Conservation (phyloP, 2,888 invertebrate species). For the Panopea generosa region DNA sequence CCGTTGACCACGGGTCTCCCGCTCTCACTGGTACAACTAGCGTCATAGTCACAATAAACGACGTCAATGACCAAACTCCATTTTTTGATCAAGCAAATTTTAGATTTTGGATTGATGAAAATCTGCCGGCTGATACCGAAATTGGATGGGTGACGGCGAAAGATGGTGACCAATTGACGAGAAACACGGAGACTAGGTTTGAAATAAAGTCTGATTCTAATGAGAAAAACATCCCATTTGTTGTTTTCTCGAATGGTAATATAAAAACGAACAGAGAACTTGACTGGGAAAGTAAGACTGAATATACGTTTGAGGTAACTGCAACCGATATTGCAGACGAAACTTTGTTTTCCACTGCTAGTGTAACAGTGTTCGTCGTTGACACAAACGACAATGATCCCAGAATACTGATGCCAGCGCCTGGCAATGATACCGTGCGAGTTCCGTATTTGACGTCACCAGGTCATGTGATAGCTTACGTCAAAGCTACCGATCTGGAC, state of each 20-base stretch:
- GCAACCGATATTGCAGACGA: constrained; percentile 75
- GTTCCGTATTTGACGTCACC: constrained; percentile 65
- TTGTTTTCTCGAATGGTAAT: constrained; percentile 70
- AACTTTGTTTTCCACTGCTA: constrained; percentile 65
- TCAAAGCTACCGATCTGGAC: constrained; percentile 73
- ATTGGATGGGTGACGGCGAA: constrained; percentile 95
- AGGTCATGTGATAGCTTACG: constrained; percentile 61
- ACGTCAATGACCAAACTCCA: constrained; percentile 98
- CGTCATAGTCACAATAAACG: constrained; percentile 93
- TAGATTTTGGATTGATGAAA: constrained; percentile 95
- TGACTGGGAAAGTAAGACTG: constrained; percentile 69
- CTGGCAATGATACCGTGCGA: constrained; percentile 70
- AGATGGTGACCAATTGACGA: constrained; percentile 95
- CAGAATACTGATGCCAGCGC: constrained; percentile 70
- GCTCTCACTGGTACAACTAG: constrained; percentile 90
- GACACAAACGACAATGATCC: constrained; percentile 82
- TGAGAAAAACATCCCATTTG: constrained; percentile 67
- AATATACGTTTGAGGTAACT: constrained; percentile 74
- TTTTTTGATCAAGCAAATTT: constrained; percentile 96
- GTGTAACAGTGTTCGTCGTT: constrained; percentile 73
- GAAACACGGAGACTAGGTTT: constrained; percentile 87
- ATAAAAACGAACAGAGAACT: constrained; percentile 72
- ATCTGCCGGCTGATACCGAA: constrained; percentile 94
- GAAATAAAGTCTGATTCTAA: constrained; percentile 29
- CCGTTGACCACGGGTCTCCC: constrained; percentile 90